Percentiles rank a stretch among this genome's conserved stretches.
Evolutionary conservation across 1,140 invertebrate genomes (phyloP).

Genomic region (Drosophila fuyamai): DNA sequence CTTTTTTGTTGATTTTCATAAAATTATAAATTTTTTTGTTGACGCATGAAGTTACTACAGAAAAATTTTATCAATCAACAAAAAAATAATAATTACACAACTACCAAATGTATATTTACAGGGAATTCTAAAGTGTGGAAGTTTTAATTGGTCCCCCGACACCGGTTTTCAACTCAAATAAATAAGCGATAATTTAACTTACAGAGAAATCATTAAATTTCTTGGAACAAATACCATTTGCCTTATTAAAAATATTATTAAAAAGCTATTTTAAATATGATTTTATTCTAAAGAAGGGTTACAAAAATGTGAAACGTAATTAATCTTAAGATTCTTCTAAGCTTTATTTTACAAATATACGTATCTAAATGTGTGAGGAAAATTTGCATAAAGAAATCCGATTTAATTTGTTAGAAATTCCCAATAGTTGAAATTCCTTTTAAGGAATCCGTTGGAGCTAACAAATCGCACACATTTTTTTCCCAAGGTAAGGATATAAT

Average conservation of each 20-base stretch:
- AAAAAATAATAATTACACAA: background rate
- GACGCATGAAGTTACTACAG: background rate
- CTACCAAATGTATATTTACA: too few relatives aligned
- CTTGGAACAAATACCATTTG: too few relatives aligned
- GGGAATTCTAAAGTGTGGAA: background rate
- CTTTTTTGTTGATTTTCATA: too few relatives aligned
- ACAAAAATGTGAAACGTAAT: too few relatives aligned
- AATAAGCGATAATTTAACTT: background rate
- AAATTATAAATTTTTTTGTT: too few relatives aligned
- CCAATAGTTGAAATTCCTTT: background rate
- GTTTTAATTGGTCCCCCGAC: too few relatives aligned
- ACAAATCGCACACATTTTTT: conserved; percentile 32
- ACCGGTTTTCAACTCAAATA: background rate
- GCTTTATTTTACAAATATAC: background rate
- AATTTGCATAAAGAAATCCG: background rate
- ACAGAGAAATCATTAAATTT: background rate
- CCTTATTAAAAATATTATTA: too few relatives aligned
- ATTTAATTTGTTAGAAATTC: background rate
- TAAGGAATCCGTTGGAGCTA: conserved; percentile 7
- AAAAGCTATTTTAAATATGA: too few relatives aligned
- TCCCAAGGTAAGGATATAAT: conserved; percentile 4
- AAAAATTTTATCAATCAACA: background rate
- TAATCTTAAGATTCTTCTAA: background rate
- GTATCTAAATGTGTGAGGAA: background rate
- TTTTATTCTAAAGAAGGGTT: too few relatives aligned